Base-by-base conservation (phyloP, 2,888 invertebrate species). In the Limnephilus rhombicus region DNA sequence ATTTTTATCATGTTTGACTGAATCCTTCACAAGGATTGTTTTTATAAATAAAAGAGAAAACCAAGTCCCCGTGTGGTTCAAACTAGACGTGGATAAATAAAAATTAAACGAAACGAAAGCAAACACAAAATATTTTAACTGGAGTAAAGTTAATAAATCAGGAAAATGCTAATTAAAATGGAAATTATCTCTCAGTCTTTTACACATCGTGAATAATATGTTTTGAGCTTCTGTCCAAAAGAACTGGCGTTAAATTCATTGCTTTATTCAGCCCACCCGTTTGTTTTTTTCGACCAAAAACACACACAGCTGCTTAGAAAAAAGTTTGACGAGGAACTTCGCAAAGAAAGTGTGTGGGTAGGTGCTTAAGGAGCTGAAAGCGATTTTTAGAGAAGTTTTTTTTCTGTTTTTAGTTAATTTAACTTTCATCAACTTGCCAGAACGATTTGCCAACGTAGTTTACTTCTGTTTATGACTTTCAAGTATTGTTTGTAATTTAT, bases 381-480 rank as follows among this genome's bases (percentile, higher is more conserved):
- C 86, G 86, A 86, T 86, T 86, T 86, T 86, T n/a, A 45, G 86
- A n/a, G 45, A 86, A 86, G 49, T 86, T 86, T 86, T 86, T 49
- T 86, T 49, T 86, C 45, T 49, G 18, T 91, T 88, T 91, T 86
- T 85, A 89, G 80, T 89, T 89, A 80, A 92, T 92, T 92, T 91
- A 91, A 90, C 85, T 91, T 89, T 85, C 92, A 89, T 92, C 92
- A 91, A 68, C 49, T 68, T 85, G 80, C 80, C 49, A 49, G n/a
- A 82, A 53, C 34, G 81, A 91, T 92, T 91, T 49, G 80, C 87
- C 87, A 81, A 81, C 82, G 49, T 34, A 34, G 31, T 37, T 88
- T 81, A n/a, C 29, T 82, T 85, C 92, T 92, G 92, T 80, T 90
- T 90, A 90, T 92, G 92, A 92, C 91, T 82, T 90, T 83, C 91